Evolutionary conservation across 2,797 vertebrate species (phyloP).

Genomic region (Thripadectes ignobilis): DNA sequence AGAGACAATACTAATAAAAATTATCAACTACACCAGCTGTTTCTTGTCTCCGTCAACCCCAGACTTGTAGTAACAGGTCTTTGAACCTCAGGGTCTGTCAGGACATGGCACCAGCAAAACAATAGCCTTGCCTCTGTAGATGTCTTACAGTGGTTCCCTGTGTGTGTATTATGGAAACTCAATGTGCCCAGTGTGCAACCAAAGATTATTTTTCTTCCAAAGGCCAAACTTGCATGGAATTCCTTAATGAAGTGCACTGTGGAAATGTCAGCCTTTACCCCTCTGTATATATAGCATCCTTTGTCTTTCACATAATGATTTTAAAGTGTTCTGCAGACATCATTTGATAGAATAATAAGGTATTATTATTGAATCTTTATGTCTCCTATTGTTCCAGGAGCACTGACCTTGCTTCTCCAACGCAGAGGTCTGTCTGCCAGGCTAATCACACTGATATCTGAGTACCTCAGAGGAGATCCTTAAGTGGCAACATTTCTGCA

Average conservation of each 20-base stretch:
- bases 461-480: constrained; percentile 4
- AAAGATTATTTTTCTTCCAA: constrained; percentile 42
- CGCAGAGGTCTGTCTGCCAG: background rate
- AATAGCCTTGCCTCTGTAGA: background rate
- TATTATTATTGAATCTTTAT: constrained; percentile 35
- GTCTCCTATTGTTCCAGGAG: background rate
- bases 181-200: background rate
- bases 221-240: constrained; percentile 18
- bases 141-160: background rate
- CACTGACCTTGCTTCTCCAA: background rate
- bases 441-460: constrained; percentile 3
- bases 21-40: background rate
- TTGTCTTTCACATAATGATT: constrained; percentile 28
- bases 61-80: background rate
- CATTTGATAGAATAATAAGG: constrained; percentile 38
- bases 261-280: constrained; percentile 20
- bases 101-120: background rate
- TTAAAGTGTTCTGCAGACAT: constrained; percentile 19
- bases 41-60: background rate
- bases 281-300: background rate
- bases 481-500: background rate
- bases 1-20: background rate
- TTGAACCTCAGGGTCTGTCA: background rate
- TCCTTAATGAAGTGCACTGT: constrained; percentile 24
- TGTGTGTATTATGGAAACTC: background rate